Evolutionary conservation across 2,888 invertebrate genomes (phyloP), one percentile per base, ranked within the genome.

Genomic region (Acrocera orbiculus): DNA sequence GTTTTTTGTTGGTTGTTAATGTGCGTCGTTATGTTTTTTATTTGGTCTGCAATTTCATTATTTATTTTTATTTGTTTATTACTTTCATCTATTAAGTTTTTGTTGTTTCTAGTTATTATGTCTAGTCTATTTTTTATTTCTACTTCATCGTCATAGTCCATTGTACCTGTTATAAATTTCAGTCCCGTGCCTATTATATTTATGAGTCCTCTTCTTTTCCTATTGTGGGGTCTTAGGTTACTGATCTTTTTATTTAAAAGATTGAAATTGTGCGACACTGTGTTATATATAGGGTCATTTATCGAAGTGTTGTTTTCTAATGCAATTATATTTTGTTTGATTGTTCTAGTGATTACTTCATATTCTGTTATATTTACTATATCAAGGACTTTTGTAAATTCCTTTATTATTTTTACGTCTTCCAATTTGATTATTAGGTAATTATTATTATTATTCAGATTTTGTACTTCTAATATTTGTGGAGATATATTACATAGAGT

Each of bases 21-120:
- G 19, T 43, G 42, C 14, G 22, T 31, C 4, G 40, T 43, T 28
- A 45, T 45, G 25, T 42, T 44, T 8, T 35, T 36, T 27, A 42
- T 43, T 40, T 42, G 41, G 9, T 27, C 17, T 13, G 36, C 33
- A 4, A 40, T 39, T 3, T 28, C 20, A 32, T 26, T 33, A 16
- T 42, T 32, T 13, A 35, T 37, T 14, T 35, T 11, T 22, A 14
- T 19, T 34, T 35, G 20, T 29, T 8, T 6, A 19, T 19, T 19
- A 8, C 8, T 19, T 19, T 19, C n/a, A n/a, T n/a, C n/a, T n/a
- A n/a, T n/a, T n/a, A n/a, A n/a, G n/a, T n/a, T n/a, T 8, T 19
- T n/a, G n/a, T 35, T 19, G 20, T 42, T 38, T 16, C 30, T 16
- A 7, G 37, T 17, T 15, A 38, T 20, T 20, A 6, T 24, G 16